Evolutionary conservation across 2,797 vertebrate genomes (phyloP).

Genomic region (Gymnodraco acuticeps): DNA sequence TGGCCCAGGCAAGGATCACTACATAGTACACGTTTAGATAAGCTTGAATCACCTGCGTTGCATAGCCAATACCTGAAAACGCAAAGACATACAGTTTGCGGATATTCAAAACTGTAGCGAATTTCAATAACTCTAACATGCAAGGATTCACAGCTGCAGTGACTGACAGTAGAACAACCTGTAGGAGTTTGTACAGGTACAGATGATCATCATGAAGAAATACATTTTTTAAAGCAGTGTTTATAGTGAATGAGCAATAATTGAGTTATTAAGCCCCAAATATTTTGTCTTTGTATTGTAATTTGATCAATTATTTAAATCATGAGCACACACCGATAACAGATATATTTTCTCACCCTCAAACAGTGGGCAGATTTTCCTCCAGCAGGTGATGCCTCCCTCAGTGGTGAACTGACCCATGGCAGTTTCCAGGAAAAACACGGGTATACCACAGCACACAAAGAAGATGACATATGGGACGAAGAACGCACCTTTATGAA

Average conservation of each 20-base stretch:
- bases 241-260: not conserved
- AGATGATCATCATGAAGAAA: not conserved
- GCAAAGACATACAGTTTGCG: constrained; percentile 2
- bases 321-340: not conserved
- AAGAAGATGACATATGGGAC: constrained; percentile 99
- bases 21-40: constrained; percentile 98
- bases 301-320: not conserved
- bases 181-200: not conserved
- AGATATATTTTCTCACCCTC: constrained; percentile 87
- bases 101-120: not conserved
- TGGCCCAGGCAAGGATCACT: constrained; percentile 97
- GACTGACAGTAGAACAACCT: not conserved
- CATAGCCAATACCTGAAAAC: constrained; percentile 94
- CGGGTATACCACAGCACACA: constrained; percentile 96
- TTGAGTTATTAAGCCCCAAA: not conserved
- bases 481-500: constrained; percentile 93
- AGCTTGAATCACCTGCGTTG: constrained; percentile 97
- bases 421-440: constrained; percentile 98
- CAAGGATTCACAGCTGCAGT: not conserved
- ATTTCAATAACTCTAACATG: not conserved
- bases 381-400: constrained; percentile 99
- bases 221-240: not conserved
- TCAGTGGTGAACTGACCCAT: constrained; percentile 98
- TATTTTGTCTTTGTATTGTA: not conserved
- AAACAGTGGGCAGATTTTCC: constrained; percentile 97